Conservation (phyloP, 2,888 invertebrate species). For the Macrophya alboannulata region DNA sequence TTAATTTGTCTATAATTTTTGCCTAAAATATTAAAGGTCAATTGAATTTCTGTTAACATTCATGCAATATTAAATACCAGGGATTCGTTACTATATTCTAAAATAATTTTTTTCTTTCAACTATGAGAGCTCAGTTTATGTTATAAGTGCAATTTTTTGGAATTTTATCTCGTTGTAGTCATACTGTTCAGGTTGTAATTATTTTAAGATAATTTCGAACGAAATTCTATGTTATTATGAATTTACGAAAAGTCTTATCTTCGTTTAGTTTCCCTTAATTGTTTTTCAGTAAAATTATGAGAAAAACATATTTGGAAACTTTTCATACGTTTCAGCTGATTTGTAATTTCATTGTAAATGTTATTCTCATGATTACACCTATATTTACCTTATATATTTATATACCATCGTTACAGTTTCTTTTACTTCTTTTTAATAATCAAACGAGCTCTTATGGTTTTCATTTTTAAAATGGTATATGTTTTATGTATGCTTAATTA, state of each 20-base stretch:
- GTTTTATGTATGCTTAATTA: slow-evolving; percentile 34
- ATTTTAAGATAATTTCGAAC: background rate
- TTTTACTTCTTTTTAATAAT: background rate
- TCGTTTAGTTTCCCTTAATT: background rate
- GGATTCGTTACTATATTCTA: slow-evolving; percentile 43
- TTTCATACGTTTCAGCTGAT: background rate
- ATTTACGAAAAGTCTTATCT: slow-evolving; percentile 2
- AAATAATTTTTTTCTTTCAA: slow-evolving; percentile 6
- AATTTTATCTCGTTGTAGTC: background rate
- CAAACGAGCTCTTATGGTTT: slow-evolving; percentile 9
- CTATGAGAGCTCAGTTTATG: slow-evolving; percentile 40
- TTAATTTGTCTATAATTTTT: slow-evolving; percentile 11
- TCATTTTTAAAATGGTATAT: background rate
- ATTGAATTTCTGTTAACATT: slow-evolving; percentile 16
- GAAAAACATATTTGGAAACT: background rate
- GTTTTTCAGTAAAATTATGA: background rate
- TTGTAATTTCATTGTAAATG: slow-evolving; percentile 29
- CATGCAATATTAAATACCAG: slow-evolving; percentile 37
- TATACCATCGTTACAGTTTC: slow-evolving; percentile 4
- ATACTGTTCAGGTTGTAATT: slow-evolving; percentile 18
- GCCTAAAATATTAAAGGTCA: background rate
- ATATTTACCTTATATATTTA: slow-evolving; percentile 10
- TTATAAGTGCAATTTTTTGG: slow-evolving; percentile 1
- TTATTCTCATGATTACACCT: slow-evolving; percentile 12
- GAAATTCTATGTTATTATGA: background rate